Percentiles rank a stretch among this genome's conserved stretches.
These are phyloP conservation scores for Callopanchax toddi DNA, from an alignment of 2,113 vertebrate species.

Conservation along the genomic window DNA sequence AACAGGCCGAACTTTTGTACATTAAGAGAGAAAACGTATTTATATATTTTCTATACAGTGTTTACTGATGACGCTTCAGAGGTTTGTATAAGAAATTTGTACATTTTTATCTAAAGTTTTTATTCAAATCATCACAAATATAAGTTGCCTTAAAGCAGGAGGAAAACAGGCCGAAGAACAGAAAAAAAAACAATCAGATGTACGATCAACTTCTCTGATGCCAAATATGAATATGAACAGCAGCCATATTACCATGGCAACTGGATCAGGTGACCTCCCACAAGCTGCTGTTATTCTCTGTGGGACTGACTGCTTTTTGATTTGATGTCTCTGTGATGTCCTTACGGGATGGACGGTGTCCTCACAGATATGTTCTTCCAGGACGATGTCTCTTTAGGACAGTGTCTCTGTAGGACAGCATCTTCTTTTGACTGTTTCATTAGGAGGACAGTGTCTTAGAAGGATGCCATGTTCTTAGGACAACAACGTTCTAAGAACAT, in stretches of 20 bases:
- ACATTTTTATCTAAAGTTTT: constrained; percentile 86
- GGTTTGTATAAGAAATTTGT: constrained; percentile 94
- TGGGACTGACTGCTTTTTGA: constrained; percentile 28
- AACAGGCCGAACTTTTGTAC: constrained; percentile 89
- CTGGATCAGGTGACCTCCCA: constrained; percentile 15
- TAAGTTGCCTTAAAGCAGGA: constrained; percentile 94
- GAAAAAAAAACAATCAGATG: constrained; percentile 57
- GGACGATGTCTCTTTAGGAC: background rate
- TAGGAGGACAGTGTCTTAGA: too few relatives aligned
- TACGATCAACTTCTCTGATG: constrained; percentile 76
- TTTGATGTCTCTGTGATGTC: background rate
- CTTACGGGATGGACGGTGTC: too few relatives aligned
- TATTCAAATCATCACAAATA: constrained; percentile 89
- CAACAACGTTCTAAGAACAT: too few relatives aligned
- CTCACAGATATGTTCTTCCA: too few relatives aligned
- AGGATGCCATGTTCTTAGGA: too few relatives aligned
- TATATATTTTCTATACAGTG: constrained; percentile 99
- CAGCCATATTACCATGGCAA: constrained; percentile 31
- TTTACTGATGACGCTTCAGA: constrained; percentile 93
- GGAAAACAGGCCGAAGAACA: constrained; percentile 76
- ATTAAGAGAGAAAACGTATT: constrained; percentile 89
- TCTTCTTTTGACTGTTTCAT: background rate
- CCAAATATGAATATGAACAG: constrained; percentile 84
- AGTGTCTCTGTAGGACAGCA: too few relatives aligned
- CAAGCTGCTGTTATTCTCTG: background rate